phyloP scores from a whole-genome alignment of 1,140 invertebrate species.

The Drosophila oshimai region DNA sequence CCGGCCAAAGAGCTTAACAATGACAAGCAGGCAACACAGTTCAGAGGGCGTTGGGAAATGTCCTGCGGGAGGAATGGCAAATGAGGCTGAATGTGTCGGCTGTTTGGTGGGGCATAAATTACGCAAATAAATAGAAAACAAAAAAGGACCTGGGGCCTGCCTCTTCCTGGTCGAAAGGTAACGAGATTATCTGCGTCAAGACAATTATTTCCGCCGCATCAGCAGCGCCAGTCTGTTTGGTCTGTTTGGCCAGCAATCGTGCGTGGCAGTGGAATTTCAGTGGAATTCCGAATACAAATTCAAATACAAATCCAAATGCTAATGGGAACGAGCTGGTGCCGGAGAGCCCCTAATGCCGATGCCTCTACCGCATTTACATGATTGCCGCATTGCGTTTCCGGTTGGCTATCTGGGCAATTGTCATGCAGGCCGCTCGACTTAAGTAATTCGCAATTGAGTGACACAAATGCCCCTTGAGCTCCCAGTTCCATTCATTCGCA shows the following conservation, averaged over 20 bases:
- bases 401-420: conserved; percentile 47
- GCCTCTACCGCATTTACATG: conserved; percentile 71
- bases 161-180: conserved; percentile 66
- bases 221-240: conserved; percentile 36
- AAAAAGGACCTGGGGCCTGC: conserved; percentile 5
- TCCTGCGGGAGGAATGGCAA: conserved; percentile 16
- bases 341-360: conserved; percentile 28
- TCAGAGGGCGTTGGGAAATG: not conserved
- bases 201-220: conserved; percentile 82
- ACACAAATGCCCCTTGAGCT: conserved; percentile 39
- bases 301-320: not conserved
- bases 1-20: conserved; percentile 59
- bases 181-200: conserved; percentile 82
- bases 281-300: conserved; percentile 11
- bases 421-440: conserved; percentile 34
- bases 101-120: conserved; percentile 72
- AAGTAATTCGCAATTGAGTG: conserved; percentile 64
- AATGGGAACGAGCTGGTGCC: not conserved
- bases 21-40: conserved; percentile 57
- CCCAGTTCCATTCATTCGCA: not conserved
- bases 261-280: conserved; percentile 39
- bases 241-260: conserved; percentile 60
- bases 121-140: conserved; percentile 80
- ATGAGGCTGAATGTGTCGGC: conserved; percentile 27
- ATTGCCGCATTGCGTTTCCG: conserved; percentile 81